Evolutionary conservation across 2,888 invertebrate genomes (phyloP).

Genomic region (Eupithecia vulgata): DNA sequence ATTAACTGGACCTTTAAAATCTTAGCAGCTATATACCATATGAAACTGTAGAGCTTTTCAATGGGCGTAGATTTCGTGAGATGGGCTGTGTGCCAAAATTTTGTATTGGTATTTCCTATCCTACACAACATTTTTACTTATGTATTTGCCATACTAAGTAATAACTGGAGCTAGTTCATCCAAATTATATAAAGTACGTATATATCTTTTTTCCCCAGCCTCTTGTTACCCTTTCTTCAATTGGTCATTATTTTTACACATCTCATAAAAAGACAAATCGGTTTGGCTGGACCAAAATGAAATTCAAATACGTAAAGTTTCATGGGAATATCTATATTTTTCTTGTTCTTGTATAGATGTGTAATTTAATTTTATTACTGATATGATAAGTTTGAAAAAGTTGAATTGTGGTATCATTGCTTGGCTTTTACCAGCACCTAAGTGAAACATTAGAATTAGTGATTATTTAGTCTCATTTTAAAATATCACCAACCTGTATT

Average conservation of each 20-base stretch:
- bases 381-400: conserved; percentile 11
- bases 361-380: conserved; percentile 9
- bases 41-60: not conserved
- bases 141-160: not conserved
- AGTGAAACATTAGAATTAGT: conserved; percentile 18
- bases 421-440: conserved; percentile 19
- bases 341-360: conserved; percentile 15
- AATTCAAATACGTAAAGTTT: conserved; percentile 27
- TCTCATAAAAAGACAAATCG: conserved; percentile 5
- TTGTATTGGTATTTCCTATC: not conserved
- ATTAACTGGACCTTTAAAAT: not conserved
- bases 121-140: not conserved
- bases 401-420: conserved; percentile 16
- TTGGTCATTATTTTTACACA: not conserved
- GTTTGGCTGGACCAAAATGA: conserved; percentile 38
- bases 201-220: not conserved
- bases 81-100: conserved; percentile 6
- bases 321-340: conserved; percentile 18
- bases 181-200: not conserved
- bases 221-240: not conserved
- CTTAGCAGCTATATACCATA: not conserved
- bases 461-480: conserved; percentile 17
- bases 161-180: not conserved
- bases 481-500: conserved; percentile 27
- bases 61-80: not conserved